phyloP scores from a whole-genome alignment of 2,113 vertebrate genomes.

The Sardina pilchardus region DNA sequence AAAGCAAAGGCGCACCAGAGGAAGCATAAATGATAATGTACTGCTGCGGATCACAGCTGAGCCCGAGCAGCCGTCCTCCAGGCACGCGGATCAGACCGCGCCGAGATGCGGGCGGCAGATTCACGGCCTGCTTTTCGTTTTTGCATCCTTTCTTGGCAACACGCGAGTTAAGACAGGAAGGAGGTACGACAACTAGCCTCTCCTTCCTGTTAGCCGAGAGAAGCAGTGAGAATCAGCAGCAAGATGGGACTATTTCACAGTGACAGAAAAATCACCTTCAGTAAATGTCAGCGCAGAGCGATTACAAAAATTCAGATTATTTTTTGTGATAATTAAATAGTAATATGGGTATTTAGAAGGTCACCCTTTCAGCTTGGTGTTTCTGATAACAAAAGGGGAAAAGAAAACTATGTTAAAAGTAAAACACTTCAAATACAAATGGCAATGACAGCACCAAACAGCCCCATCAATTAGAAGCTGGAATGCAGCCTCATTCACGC shows the following conservation, averaged over 20 bases:
- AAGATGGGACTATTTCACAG: neutral
- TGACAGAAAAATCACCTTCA: neutral
- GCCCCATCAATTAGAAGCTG: too few relatives aligned
- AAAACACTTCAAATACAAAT: neutral
- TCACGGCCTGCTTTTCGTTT: neutral
- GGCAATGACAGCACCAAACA: neutral
- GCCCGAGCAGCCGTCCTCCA: neutral
- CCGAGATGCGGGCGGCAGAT: neutral
- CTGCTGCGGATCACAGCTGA: slow-evolving; percentile 23
- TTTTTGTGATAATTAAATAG: neutral
- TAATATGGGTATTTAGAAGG: neutral
- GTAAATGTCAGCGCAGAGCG: neutral
- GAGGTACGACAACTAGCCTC: neutral
- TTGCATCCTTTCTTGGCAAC: neutral
- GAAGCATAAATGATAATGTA: slow-evolving; percentile 32
- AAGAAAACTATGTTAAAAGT: neutral
- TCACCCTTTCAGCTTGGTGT: neutral
- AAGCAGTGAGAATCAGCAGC: neutral
- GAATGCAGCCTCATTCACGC: too few relatives aligned
- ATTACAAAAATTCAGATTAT: neutral
- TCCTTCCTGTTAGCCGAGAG: slow-evolving; percentile 11
- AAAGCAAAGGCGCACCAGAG: slow-evolving; percentile 16
- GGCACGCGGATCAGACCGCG: slow-evolving; percentile 12
- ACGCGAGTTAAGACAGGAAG: neutral
- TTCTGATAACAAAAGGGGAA: neutral